Evolutionary conservation across 64 coral and sea anemone species (phyloP).

Genomic region (Pocillopora verrucosa): DNA sequence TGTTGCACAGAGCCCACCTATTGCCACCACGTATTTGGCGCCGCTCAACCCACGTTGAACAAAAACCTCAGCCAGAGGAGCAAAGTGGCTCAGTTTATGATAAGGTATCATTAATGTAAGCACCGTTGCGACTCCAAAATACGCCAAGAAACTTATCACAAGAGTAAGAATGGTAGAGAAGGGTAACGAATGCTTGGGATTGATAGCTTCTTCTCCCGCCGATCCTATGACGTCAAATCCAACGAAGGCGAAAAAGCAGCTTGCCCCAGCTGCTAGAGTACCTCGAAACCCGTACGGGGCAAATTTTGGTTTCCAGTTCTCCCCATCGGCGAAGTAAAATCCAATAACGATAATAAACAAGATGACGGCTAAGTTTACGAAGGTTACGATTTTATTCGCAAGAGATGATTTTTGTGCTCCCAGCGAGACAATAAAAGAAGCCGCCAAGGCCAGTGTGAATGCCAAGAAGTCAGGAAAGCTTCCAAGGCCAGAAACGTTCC

Average conservation of each 20-base stretch:
- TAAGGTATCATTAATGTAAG: slow-evolving; percentile 72
- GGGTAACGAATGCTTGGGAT: slow-evolving; percentile 71
- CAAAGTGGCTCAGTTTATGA: slow-evolving; percentile 40
- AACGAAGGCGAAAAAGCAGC: slow-evolving; percentile 74
- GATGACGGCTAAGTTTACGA: slow-evolving; percentile 72
- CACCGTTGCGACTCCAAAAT: slow-evolving; percentile 72
- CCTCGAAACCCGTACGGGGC: slow-evolving; percentile 72
- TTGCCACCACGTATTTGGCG: slow-evolving; percentile 63
- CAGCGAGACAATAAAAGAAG: slow-evolving; percentile 45
- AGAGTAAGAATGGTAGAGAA: slow-evolving; percentile 55
- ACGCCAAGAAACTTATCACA: slow-evolving; percentile 67
- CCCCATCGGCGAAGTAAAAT: slow-evolving; percentile 45
- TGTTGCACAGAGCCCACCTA: slow-evolving; percentile 67
- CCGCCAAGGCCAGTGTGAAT: slow-evolving; percentile 22
- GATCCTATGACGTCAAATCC: slow-evolving; percentile 76
- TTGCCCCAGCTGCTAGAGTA: slow-evolving; percentile 56
- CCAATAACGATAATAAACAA: slow-evolving; percentile 56
- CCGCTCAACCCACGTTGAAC: slow-evolving; percentile 50
- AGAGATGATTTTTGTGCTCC: slow-evolving; percentile 58
- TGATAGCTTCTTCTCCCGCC: slow-evolving; percentile 69
- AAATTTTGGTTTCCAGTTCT: slow-evolving; percentile 1
- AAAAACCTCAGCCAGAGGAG: slow-evolving; percentile 72
- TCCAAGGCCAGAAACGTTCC: slow-evolving; percentile 53
- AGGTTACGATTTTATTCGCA: slow-evolving; percentile 66
- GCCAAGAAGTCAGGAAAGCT: slow-evolving; percentile 76